Base-by-base conservation (phyloP, 2,113 vertebrate genomes). In the Raja brachyura region DNA sequence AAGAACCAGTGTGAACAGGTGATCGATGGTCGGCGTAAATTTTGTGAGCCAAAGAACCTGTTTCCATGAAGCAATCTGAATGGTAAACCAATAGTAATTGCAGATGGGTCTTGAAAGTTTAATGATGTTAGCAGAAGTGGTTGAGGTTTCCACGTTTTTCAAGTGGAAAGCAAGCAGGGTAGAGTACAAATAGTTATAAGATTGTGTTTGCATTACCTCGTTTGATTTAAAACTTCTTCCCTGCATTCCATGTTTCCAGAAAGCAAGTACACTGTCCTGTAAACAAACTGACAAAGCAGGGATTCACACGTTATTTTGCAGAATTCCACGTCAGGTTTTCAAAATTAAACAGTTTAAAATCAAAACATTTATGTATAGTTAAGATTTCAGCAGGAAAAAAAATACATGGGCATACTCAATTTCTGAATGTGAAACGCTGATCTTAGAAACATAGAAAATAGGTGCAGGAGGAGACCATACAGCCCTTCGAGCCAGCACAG, bases 211-310 rank as follows among this genome's bases (percentile, higher is more conserved):
- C 33, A 93, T 96, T 94, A 99, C 98, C 97, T 99, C 98, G 93
- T 99, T 99, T 94, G 98, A 99, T 96, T 97, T 97, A 94, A 99
- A 99, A 95, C 98, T 99, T 94, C 98, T 96, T 81, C 98, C 98
- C 95, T 99, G 98, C 98, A 99, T 99, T 63, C 98, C 98, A 0
- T 99, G 98, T 85, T 98, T 99, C 98, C 98, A 99, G 95, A 99
- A 99, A 0, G 98, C 98, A 94, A 99, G 95, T 61, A 99, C 98
- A 2, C 98, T 99, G 95, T 99, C 98, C 95, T 99, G 98, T 66
- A 99, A 97, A 95, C 98, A 99, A 94, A 99, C 98, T 99, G 94
- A 93, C 28, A 76, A 93, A 93, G 10, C 9, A 22, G 20, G 28
- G 61, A 77, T n/a, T 93, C 28, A 20, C 16, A 78, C 48, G 22